These are phyloP conservation scores for Clytia hemisphaerica DNA, from an alignment of 30 jellyfish, hydroid and myxozoan genomes.

Conservation along the genomic window DNA sequence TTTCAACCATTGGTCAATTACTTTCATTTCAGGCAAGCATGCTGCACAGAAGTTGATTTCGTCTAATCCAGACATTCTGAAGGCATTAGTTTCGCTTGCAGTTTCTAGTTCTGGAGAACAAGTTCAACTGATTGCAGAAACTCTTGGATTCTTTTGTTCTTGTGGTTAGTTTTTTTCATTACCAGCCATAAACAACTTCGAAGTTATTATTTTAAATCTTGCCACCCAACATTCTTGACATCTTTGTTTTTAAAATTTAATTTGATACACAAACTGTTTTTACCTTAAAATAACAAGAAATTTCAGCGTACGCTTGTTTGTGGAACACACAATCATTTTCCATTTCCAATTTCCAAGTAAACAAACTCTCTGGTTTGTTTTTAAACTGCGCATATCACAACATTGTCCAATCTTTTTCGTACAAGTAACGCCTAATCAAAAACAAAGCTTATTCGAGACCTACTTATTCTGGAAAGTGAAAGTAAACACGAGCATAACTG, in stretches of 20 bases:
- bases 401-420: too few species aligned
- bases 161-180: conserved; percentile 43
- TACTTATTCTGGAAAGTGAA: too few species aligned
- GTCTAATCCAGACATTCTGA: conserved; percentile 55
- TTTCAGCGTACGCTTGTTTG: too few species aligned
- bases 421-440: too few species aligned
- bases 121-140: conserved; percentile 72
- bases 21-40: conserved; percentile 32
- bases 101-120: conserved; percentile 40
- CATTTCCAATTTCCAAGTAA: not conserved
- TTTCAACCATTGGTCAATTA: too few species aligned
- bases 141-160: conserved; percentile 79
- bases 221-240: too few species aligned
- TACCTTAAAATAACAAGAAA: too few species aligned
- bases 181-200: too few species aligned
- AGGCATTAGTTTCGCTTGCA: conserved; percentile 35
- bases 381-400: not conserved
- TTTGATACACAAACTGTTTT: too few species aligned
- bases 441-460: too few species aligned
- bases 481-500: not conserved
- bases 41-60: conserved; percentile 40
- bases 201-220: too few species aligned
- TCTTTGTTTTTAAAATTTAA: too few species aligned
- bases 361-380: not conserved
- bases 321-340: not conserved